These are phyloP conservation scores for Dendroctonus ponderosae DNA, from an alignment of 1,140 invertebrate genomes.

Conservation along the genomic window DNA sequence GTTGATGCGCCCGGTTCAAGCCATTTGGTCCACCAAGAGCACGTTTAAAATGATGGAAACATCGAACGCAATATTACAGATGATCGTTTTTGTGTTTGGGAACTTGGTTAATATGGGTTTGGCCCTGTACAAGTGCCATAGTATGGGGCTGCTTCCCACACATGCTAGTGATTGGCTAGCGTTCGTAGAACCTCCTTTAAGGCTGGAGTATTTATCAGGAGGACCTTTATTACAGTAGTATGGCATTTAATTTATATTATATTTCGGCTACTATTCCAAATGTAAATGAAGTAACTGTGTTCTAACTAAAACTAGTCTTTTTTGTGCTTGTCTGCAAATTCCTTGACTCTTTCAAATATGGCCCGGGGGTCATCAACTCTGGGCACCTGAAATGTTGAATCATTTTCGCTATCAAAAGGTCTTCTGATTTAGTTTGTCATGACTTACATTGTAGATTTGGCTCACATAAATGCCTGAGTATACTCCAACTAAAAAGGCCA, in stretches of 20 bases:
- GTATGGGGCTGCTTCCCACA: conserved; percentile 96
- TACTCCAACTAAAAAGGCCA: conserved; percentile 71
- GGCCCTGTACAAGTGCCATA: conserved; percentile 97
- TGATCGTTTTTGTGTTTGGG: conserved; percentile 92
- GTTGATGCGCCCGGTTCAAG: conserved; percentile 92
- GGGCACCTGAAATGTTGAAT: conserved; percentile 63
- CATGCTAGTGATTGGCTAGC: conserved; percentile 98
- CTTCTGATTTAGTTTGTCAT: conserved; percentile 14
- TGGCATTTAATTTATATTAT: conserved; percentile 39
- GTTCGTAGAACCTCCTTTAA: conserved; percentile 89
- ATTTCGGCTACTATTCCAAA: conserved; percentile 17
- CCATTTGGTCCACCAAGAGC: conserved; percentile 84
- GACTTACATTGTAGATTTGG: conserved; percentile 78
- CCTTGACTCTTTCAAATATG: conserved; percentile 65
- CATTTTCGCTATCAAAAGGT: conserved; percentile 11
- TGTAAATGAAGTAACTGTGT: background rate
- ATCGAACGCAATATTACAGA: conserved; percentile 85
- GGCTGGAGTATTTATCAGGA: conserved; percentile 85
- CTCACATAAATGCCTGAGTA: conserved; percentile 77
- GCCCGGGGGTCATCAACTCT: conserved; percentile 75
- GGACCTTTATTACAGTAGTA: conserved; percentile 68
- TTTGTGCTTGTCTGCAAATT: conserved; percentile 66
- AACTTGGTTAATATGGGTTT: conserved; percentile 91
- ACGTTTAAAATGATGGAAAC: conserved; percentile 97
- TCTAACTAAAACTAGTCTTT: conserved; percentile 52